These are phyloP conservation scores for Xenentodon cancila DNA, from an alignment of 2,797 vertebrate genomes.

Conservation along the genomic window DNA sequence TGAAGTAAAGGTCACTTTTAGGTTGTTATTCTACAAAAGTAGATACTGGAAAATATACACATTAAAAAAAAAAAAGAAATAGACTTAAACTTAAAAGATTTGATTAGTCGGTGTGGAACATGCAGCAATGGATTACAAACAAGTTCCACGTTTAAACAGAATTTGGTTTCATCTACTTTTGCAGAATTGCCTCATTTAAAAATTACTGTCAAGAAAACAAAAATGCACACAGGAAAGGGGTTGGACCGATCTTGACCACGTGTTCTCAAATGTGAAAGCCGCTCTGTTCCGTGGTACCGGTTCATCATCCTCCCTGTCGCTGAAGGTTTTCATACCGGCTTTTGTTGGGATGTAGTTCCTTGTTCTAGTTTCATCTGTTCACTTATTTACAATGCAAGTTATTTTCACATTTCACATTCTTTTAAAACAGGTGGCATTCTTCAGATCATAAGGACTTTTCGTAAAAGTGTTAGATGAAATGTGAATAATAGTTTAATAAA, in stretches of 20 bases:
- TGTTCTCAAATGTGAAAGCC: too few relatives aligned
- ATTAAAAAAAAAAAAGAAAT: too few relatives aligned
- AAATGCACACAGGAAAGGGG: too few relatives aligned
- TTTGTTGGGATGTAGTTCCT: background rate
- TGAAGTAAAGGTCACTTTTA: slow-evolving; percentile 11
- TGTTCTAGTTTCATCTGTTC: background rate
- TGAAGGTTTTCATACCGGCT: background rate
- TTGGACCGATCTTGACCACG: too few relatives aligned
- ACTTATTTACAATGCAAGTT: background rate
- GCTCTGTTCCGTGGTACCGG: background rate
- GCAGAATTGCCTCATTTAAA: slow-evolving; percentile 11
- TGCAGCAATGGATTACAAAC: background rate
- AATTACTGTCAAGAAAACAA: too few relatives aligned
- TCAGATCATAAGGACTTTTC: too few relatives aligned
- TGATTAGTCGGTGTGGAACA: too few relatives aligned
- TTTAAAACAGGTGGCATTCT: too few relatives aligned
- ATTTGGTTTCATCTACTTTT: background rate
- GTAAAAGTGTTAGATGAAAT: too few relatives aligned
- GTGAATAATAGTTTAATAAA: too few relatives aligned
- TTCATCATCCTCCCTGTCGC: background rate
- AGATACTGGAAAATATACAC: background rate
- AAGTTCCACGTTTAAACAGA: background rate
- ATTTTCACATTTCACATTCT: slow-evolving; percentile 35
- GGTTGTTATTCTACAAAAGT: slow-evolving; percentile 33
- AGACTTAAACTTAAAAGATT: too few relatives aligned